Evolutionary conservation across 2,888 invertebrate species (phyloP), one percentile per base, ranked within the genome.

Genomic region (Noctua janthe): DNA sequence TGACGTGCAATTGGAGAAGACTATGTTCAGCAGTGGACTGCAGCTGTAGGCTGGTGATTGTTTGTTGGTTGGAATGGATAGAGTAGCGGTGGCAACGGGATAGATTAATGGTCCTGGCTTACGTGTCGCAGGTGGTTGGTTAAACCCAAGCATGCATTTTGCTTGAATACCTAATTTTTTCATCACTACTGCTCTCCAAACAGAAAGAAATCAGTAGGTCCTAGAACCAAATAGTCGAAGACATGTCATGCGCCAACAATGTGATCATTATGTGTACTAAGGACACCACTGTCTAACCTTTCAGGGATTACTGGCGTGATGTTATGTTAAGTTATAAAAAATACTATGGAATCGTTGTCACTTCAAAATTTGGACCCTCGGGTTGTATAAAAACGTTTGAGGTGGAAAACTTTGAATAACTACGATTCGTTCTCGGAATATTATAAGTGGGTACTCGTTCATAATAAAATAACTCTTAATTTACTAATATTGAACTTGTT

Each of bases 391-490:
- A 69, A 81, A n/a, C 13, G 0, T 35, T 11, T 51, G 35, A 54
- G 5, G 10, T 17, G 15, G 17, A 71, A 64, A 64, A 39, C 17
- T 71, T 80, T 43, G n/a, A 51, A 23, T 13, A 62, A 35, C 20
- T 69, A 7, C 10, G 35, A 1, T 49, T 39, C 47, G 6, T 56
- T 49, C n/a, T 0, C 17, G 51, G 43, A 76, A 35, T n/a, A 23
- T 71, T 43, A 15, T 83, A 49, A 64, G 23, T 71, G 6, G 17
- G 70, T 29, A 8, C 39, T 49, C 20, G 29, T 39, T 49, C 29
- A 15, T 81, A 64, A 64, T 81, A 10, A 70, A 83, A 76, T 79
- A 77, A 43, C 64, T 71, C 56, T 43, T 51, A 23, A 71, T 78
- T 71, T 51, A 51, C 10, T 29, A 70, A 70, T 70, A 64, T 54